Conservation (phyloP, 2,113 vertebrate genomes). For the Nyctibius bracteatus region DNA sequence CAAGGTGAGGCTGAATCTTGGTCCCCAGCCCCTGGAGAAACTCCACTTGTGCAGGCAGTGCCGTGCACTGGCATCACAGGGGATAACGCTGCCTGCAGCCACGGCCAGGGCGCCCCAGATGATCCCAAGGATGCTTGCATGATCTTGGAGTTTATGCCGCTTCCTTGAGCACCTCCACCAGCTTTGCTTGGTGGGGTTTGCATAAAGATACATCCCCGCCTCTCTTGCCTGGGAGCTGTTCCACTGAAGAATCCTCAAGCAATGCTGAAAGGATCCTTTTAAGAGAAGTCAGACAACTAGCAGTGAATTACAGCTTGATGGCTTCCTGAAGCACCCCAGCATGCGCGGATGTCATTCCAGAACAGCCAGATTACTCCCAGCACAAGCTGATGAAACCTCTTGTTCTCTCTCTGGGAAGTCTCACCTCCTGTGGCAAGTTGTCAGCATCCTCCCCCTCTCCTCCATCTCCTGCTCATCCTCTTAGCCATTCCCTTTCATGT, state of each 20-base stretch:
- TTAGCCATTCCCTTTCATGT: conserved; percentile 3
- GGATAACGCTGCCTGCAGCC: background rate
- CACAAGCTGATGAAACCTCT: background rate
- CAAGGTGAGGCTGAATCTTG: background rate
- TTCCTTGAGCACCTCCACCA: background rate
- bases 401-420: background rate
- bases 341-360: fast-evolving
- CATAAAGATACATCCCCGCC: background rate
- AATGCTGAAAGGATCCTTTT: background rate
- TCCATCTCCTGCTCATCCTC: background rate
- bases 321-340: background rate
- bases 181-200: background rate
- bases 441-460: background rate
- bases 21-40: background rate
- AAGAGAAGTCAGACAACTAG: background rate
- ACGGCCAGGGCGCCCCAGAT: fast-evolving
- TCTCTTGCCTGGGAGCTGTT: background rate
- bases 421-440: background rate
- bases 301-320: background rate
- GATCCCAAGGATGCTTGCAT: background rate
- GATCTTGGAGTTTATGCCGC: background rate
- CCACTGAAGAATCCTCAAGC: background rate
- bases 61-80: background rate
- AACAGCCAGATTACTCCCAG: background rate
- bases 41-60: background rate